Evolutionary conservation across 2,888 invertebrate genomes (phyloP).

Genomic region (Agrochola circellaris): DNA sequence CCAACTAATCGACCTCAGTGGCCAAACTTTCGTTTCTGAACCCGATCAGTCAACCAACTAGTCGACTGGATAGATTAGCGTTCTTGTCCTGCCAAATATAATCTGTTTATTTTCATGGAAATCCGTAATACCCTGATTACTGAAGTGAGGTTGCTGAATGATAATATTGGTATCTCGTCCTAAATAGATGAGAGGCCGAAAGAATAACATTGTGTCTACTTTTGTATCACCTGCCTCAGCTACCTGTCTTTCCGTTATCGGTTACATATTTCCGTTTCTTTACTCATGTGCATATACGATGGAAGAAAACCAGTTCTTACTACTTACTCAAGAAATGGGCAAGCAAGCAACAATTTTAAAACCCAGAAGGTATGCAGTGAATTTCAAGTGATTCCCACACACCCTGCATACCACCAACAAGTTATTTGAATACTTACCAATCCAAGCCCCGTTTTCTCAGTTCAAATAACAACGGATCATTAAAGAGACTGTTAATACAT

Average conservation of each 20-base stretch:
- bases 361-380: slow-evolving; percentile 1
- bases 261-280: background rate
- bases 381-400: slow-evolving; percentile 17
- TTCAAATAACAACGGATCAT: background rate
- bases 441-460: background rate
- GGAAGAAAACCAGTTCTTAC: slow-evolving; percentile 40
- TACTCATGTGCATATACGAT: background rate
- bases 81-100: slow-evolving; percentile 53
- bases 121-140: slow-evolving; percentile 45
- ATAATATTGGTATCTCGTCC: slow-evolving; percentile 51
- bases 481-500: slow-evolving; percentile 31
- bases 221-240: slow-evolving; percentile 30
- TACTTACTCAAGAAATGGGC: slow-evolving; percentile 18
- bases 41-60: slow-evolving; percentile 34
- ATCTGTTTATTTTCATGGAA: slow-evolving; percentile 53
- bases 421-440: background rate
- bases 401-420: slow-evolving; percentile 7
- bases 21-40: slow-evolving; percentile 51
- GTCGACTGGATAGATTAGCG: slow-evolving; percentile 48
- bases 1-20: slow-evolving; percentile 50
- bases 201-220: slow-evolving; percentile 16
- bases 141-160: slow-evolving; percentile 38
- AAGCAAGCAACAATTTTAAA: slow-evolving; percentile 20
- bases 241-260: slow-evolving; percentile 37
- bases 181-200: slow-evolving; percentile 20